Base-by-base conservation (phyloP, 2,888 invertebrate genomes). In the Uropetala carovei region DNA sequence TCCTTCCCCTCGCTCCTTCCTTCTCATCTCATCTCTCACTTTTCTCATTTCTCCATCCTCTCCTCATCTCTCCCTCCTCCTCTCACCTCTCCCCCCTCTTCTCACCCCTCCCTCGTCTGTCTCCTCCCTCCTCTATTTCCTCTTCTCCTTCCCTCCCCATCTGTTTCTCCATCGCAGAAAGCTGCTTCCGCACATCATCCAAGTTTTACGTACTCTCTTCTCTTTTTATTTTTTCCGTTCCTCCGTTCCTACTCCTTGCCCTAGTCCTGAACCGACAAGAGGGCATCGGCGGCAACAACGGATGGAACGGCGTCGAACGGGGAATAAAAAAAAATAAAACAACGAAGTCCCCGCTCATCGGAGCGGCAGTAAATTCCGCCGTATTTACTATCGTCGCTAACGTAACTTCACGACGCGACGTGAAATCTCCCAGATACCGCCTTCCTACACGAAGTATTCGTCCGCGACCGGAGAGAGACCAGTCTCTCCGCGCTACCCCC, bases 321-420 rank as follows among this genome's bases (percentile, higher is more conserved):
- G 64, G 64, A 89, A 64, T 30, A 89, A 89, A 43, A 89, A n/a
- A 60, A 86, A 57, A 43, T 83, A 59, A 59, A 86, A 59, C 86
- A 27, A 22, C 86, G 18, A 75, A 89, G 60, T 64, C 89, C 43
- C 43, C 27, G 30, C 43, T 43, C 89, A 89, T 30, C 64, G 89
- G 10, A 58, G n/a, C 43, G 89, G 89, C n/a, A 64, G 89, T 89
- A 89, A 89, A 89, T 89, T 89, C 89, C 89, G 60, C 64, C 43
- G 68, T 30, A 89, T 89, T 89, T 89, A 89, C 89, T 89, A 64
- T 89, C 89, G 89, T 60, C 59, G 27, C 59, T 89, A 89, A 89
- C 89, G 60, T 27, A 43, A 43, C 30, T 89, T 18, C 89, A 68
- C 64, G 58, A 10, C 59, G 83, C 83, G 13, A 57, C 18, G 57